Percentiles rank a stretch among this genome's conserved stretches.
Evolutionary conservation across 2,797 vertebrate genomes (phyloP).

Genomic region (Ctenosaura bakeri): DNA sequence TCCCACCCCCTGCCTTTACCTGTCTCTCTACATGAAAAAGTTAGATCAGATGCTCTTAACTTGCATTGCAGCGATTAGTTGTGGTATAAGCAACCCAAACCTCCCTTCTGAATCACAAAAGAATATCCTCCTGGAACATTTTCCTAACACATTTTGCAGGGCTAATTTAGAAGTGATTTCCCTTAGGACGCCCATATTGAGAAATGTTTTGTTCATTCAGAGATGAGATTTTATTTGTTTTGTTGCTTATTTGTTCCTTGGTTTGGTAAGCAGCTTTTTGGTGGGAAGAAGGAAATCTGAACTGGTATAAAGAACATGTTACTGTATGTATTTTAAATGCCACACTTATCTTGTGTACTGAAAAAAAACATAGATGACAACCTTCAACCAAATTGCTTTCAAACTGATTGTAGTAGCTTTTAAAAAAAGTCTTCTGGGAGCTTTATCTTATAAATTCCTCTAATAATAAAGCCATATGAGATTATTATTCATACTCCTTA

Average conservation of each 20-base stretch:
- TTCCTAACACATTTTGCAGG: slow-evolving; percentile 54
- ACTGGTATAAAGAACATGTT: slow-evolving; percentile 30
- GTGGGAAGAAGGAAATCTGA: not conserved
- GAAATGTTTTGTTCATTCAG: slow-evolving; percentile 60
- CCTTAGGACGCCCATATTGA: slow-evolving; percentile 38
- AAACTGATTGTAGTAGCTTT: slow-evolving; percentile 46
- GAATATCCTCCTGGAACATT: slow-evolving; percentile 57
- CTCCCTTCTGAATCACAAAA: slow-evolving; percentile 52
- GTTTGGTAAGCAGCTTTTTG: not conserved
- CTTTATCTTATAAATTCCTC: slow-evolving; percentile 59
- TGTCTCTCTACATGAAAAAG: slow-evolving; percentile 7
- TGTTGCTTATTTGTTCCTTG: slow-evolving; percentile 20
- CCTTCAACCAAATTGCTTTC: slow-evolving; percentile 44
- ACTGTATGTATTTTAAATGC: slow-evolving; percentile 53
- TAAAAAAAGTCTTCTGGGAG: slow-evolving; percentile 61
- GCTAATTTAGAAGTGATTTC: slow-evolving; percentile 67
- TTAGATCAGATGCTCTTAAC: slow-evolving; percentile 6
- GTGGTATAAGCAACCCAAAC: slow-evolving; percentile 35
- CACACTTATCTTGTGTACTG: slow-evolving; percentile 45
- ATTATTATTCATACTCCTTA: slow-evolving; percentile 62
- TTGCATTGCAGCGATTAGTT: slow-evolving; percentile 35
- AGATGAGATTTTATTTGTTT: slow-evolving; percentile 22
- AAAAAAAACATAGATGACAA: slow-evolving; percentile 44
- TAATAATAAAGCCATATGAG: slow-evolving; percentile 64
- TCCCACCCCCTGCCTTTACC: no score